A percentile compares a stretch with the other conserved stretches of the same genome.
These are phyloP conservation scores for Rhogogaster chlorosoma DNA, from an alignment of 2,888 invertebrate genomes.

Conservation along the genomic window DNA sequence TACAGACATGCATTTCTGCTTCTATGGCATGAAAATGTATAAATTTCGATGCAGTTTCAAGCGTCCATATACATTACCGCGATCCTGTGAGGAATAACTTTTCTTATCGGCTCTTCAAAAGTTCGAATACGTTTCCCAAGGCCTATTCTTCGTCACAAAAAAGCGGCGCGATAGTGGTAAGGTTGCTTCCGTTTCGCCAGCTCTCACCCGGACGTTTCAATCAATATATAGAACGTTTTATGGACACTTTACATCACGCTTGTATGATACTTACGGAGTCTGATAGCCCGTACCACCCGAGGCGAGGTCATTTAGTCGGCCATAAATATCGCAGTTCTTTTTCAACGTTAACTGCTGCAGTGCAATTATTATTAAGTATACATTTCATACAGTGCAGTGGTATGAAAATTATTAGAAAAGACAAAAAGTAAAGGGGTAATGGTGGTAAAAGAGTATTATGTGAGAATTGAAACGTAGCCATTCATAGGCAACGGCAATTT, in stretches of 20 bases:
- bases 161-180: constrained; percentile 18
- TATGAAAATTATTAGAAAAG: neutral
- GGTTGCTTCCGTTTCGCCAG: neutral
- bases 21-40: neutral
- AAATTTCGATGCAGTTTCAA: neutral
- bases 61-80: neutral
- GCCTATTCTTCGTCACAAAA: constrained; percentile 10
- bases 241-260: neutral
- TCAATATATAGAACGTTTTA: constrained; percentile 38
- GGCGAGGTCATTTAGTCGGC: constrained; percentile 22
- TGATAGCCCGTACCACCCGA: constrained; percentile 2
- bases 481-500: neutral
- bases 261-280: neutral
- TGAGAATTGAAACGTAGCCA: neutral
- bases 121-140: neutral
- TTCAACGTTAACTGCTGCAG: neutral
- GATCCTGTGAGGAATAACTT: neutral
- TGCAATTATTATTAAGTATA: neutral
- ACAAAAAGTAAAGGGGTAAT: neutral
- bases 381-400: neutral
- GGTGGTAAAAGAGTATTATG: neutral
- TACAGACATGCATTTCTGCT: neutral
- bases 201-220: constrained; percentile 35
- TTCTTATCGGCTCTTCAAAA: neutral
- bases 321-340: constrained; percentile 10